Evolutionary conservation across 2,113 vertebrate genomes (phyloP).

Genomic region (Triplophysa rosa): DNA sequence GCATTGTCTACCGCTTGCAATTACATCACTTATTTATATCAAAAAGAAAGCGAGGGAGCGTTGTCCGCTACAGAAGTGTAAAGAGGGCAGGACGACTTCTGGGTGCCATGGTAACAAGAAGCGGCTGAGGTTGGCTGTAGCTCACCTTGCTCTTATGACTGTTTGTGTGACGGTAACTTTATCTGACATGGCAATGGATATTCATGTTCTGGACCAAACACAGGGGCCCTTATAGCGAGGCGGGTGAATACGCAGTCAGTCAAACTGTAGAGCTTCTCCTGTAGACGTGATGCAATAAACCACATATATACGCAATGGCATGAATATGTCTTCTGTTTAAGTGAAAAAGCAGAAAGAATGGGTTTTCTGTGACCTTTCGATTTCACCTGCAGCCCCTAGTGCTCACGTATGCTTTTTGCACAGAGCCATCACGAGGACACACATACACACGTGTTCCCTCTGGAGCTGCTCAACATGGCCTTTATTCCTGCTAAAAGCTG

Average conservation of each 20-base stretch:
- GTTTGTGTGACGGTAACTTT: conserved; percentile 52
- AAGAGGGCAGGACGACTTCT: conserved; percentile 26
- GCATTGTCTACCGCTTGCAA: conserved; percentile 53
- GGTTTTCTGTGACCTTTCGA: conserved; percentile 38
- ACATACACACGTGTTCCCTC: conserved; percentile 32
- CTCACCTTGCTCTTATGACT: conserved; percentile 42
- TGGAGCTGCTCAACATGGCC: conserved; percentile 1
- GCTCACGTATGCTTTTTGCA: conserved; percentile 29
- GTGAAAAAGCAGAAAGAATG: conserved; percentile 22
- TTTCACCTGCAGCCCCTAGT: conserved; percentile 14
- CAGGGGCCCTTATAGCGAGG: not conserved
- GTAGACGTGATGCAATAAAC: not conserved
- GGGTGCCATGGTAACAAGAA: conserved; percentile 51
- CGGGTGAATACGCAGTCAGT: conserved; percentile 6
- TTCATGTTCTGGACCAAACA: conserved; percentile 28
- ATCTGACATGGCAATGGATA: conserved; percentile 42
- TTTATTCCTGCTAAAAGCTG: conserved; percentile 17
- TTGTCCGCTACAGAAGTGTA: conserved; percentile 1
- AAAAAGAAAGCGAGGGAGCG: conserved; percentile 22
- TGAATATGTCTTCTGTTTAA: conserved; percentile 5
- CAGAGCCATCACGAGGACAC: not conserved
- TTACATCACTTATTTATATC: conserved; percentile 64
- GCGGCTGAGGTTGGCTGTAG: conserved; percentile 32
- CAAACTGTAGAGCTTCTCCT: conserved; percentile 10
- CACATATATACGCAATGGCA: conserved; percentile 19